Conservation (phyloP, 2,113 vertebrate genomes). For the Gymnogyps californianus region DNA sequence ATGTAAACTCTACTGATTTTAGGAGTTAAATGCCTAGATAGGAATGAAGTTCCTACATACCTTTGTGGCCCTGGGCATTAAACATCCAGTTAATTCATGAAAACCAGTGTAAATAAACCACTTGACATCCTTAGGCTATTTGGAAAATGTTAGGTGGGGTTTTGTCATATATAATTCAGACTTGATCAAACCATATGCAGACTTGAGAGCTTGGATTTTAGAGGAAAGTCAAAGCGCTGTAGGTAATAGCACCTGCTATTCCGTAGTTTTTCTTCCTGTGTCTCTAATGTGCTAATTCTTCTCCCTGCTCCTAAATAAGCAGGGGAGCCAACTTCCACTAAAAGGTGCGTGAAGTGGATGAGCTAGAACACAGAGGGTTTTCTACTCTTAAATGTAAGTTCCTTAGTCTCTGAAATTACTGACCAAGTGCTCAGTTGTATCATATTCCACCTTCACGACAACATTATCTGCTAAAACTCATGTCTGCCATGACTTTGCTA, state of each 20-base stretch:
- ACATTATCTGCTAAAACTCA: not conserved
- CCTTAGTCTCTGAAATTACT: not conserved
- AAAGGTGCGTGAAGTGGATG: not conserved
- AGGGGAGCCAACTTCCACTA: not conserved
- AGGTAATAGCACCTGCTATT: not conserved
- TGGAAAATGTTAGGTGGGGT: not conserved
- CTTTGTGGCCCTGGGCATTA: not conserved
- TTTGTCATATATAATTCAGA: not conserved
- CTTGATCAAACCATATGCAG: not conserved
- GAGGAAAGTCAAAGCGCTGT: not conserved
- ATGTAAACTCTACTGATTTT: not conserved
- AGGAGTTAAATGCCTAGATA: not conserved
- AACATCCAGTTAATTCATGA: not conserved
- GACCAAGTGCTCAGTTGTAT: not conserved
- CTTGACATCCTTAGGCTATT: not conserved
- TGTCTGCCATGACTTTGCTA: not conserved
- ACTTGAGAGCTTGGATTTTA: not conserved
- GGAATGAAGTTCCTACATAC: not conserved
- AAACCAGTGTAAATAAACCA: not conserved
- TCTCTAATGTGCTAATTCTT: not conserved
- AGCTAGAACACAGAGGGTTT: not conserved
- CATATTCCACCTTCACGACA: not conserved
- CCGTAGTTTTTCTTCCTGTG: not conserved
- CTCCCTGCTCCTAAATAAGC: not conserved
- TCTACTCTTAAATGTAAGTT: not conserved